Conservation (phyloP, 2,797 vertebrate genomes). For the Notoglanidium macrostoma region DNA sequence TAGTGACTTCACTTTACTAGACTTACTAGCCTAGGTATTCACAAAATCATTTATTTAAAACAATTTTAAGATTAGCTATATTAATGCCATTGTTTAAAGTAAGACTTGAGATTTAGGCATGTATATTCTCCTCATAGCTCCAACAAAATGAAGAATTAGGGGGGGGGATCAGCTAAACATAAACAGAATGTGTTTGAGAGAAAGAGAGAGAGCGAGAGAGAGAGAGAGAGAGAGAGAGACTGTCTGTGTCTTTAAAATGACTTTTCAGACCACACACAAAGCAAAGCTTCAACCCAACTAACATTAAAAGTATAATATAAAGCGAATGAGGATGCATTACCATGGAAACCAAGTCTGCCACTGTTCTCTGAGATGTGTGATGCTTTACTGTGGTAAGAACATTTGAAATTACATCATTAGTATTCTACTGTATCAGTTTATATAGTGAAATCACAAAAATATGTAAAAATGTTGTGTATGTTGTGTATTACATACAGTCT, state of each 20-base stretch:
- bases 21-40: background rate
- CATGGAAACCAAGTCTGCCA: background rate
- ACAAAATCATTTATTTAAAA: background rate
- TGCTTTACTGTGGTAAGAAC: background rate
- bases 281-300: background rate
- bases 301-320: background rate
- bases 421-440: background rate
- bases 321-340: background rate
- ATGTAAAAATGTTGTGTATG: no score
- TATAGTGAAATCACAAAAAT: background rate
- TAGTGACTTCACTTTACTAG: background rate
- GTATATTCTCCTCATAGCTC: background rate
- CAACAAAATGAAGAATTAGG: background rate
- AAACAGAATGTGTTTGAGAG: background rate
- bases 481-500: background rate
- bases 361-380: background rate
- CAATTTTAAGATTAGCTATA: background rate
- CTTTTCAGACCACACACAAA: conserved; percentile 2
- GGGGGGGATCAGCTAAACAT: background rate
- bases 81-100: conserved; percentile 5
- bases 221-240: background rate
- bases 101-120: background rate
- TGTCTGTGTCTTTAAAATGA: background rate
- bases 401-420: background rate
- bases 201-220: background rate